These are phyloP conservation scores for Marmota monax DNA, from an alignment of 2,113 vertebrate species.

Conservation along the genomic window DNA sequence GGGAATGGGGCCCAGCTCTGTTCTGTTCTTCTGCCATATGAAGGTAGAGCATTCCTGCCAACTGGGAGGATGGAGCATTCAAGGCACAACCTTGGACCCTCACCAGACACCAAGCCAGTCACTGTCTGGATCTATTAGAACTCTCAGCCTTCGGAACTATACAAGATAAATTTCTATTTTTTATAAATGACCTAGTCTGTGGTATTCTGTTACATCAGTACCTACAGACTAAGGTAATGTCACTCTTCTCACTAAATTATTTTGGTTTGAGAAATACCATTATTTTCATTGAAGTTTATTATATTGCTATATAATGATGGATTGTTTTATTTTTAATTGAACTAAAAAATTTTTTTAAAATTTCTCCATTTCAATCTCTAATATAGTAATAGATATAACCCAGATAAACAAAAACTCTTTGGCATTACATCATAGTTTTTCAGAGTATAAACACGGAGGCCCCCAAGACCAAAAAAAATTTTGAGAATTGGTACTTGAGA, in stretches of 20 bases:
- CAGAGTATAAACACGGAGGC: not conserved
- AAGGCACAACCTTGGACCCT: not conserved
- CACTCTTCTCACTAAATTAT: slow-evolving; percentile 52
- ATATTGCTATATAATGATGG: not conserved
- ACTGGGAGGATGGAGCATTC: not conserved
- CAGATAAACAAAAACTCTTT: slow-evolving; percentile 35
- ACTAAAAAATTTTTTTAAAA: not conserved
- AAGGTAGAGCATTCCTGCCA: not conserved
- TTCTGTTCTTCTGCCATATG: not conserved
- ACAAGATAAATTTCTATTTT: not conserved
- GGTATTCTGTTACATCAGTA: not conserved
- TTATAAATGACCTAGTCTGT: not conserved
- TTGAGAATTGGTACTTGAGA: not conserved
- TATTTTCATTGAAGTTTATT: slow-evolving; percentile 26
- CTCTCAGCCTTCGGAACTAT: not conserved
- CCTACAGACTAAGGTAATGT: not conserved
- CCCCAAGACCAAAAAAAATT: not conserved
- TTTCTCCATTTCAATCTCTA: not conserved
- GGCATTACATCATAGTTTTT: not conserved
- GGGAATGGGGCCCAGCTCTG: not conserved
- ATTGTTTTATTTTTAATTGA: slow-evolving; percentile 41
- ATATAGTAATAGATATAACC: not conserved
- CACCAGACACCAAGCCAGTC: not conserved
- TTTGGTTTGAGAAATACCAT: slow-evolving; percentile 35
- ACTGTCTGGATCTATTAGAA: not conserved